These are phyloP conservation scores for Chrysolina haemoptera DNA, from an alignment of 2,888 invertebrate genomes.

Conservation along the genomic window DNA sequence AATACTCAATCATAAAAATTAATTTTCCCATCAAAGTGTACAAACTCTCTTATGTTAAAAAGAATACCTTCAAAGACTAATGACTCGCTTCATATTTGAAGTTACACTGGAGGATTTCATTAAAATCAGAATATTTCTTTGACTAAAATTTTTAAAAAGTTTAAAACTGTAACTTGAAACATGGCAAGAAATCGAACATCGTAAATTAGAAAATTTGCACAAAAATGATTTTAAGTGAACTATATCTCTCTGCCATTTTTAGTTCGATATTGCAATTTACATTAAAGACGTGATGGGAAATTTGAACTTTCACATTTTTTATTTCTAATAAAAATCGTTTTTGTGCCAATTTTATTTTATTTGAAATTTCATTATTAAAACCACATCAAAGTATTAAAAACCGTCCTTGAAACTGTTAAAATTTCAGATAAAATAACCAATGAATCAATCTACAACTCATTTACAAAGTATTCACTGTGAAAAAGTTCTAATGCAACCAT, in stretches of 20 bases:
- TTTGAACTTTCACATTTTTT: no score
- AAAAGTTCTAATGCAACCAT: no score
- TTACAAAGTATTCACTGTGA: no score
- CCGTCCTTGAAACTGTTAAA: background rate
- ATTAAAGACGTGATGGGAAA: no score
- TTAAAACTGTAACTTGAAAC: constrained; percentile 51
- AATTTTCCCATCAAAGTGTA: background rate
- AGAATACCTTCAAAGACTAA: background rate
- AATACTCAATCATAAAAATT: background rate
- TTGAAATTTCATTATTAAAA: constrained; percentile 4
- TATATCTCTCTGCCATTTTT: background rate
- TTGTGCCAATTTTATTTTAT: background rate
- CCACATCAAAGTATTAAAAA: constrained; percentile 7
- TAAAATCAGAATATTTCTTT: background rate
- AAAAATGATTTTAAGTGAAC: constrained; percentile 24
- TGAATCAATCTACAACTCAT: no score
- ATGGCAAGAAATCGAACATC: constrained; percentile 45
- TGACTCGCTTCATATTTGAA: constrained; percentile 42
- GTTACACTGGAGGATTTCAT: constrained; percentile 39
- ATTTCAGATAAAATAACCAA: background rate
- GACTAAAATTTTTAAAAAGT: constrained; percentile 40
- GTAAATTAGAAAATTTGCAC: constrained; percentile 31
- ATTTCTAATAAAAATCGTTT: constrained; percentile 24
- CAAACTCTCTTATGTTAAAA: background rate
- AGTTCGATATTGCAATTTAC: no score